phyloP scores from a whole-genome alignment of 1,140 invertebrate genomes.

The Plutomurus gul region DNA sequence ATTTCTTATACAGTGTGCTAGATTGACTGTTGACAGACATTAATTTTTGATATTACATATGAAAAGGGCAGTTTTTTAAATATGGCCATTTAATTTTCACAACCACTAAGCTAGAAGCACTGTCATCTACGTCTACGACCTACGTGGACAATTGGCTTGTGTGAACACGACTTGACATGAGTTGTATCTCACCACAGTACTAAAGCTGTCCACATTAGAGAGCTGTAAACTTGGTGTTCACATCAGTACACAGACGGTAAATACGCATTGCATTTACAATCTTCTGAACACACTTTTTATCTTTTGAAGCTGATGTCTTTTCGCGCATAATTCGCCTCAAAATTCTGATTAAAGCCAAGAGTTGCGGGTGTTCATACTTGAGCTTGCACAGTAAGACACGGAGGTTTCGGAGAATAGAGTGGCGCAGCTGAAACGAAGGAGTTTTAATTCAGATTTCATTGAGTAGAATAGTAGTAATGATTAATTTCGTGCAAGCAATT shows the following conservation, averaged over 20 bases:
- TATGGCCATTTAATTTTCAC: no score
- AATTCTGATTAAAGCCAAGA: background rate
- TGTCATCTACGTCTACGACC: no score
- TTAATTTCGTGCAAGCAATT: background rate
- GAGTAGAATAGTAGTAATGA: background rate
- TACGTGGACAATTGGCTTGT: no score
- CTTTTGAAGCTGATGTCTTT: background rate
- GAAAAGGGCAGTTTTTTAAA: no score
- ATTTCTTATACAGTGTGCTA: no score
- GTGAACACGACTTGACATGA: no score
- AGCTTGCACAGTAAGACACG: background rate
- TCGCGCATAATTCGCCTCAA: background rate
- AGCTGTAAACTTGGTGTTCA: conserved; percentile 9
- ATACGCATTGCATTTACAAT: background rate
- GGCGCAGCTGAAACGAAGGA: background rate
- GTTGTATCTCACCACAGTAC: no score
- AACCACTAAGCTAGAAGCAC: no score
- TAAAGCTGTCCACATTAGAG: no score
- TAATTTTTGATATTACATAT: no score
- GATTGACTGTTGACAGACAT: no score
- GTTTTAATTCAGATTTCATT: background rate
- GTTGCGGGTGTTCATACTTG: background rate
- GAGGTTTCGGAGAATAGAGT: background rate
- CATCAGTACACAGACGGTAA: background rate
- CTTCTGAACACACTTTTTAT: conserved; percentile 2